phyloP scores from a whole-genome alignment of 1,140 invertebrate genomes.

The Episyrphus balteatus region DNA sequence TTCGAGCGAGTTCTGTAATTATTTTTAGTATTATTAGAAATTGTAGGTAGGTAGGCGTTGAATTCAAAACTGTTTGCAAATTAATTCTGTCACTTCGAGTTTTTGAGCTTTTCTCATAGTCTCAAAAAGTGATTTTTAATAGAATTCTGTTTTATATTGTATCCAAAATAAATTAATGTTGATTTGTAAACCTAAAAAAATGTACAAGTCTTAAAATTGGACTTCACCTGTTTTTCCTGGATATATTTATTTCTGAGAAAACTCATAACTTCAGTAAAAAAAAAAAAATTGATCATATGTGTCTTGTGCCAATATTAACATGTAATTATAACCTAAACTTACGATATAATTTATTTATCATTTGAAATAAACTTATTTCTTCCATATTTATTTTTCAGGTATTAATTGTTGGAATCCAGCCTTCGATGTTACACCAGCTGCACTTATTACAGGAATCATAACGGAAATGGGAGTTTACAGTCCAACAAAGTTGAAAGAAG shows the following conservation, averaged over 20 bases:
- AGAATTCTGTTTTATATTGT: background rate
- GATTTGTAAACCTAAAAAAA: background rate
- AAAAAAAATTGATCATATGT: too few species aligned
- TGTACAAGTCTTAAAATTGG: background rate
- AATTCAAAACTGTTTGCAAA: too few species aligned
- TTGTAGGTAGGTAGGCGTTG: too few species aligned
- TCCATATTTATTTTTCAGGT: slow-evolving; percentile 43
- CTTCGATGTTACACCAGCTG: slow-evolving; percentile 95
- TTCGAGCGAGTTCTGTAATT: too few species aligned
- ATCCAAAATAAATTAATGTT: background rate
- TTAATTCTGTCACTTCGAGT: too few species aligned
- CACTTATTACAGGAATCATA: slow-evolving; percentile 88
- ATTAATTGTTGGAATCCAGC: slow-evolving; percentile 97
- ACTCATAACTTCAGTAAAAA: too few species aligned
- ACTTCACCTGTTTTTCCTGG: background rate
- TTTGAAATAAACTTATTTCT: background rate
- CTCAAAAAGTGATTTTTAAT: background rate
- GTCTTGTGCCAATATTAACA: too few species aligned
- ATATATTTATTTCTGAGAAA: too few species aligned
- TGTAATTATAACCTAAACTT: too few species aligned
- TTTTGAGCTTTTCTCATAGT: background rate
- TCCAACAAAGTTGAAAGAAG: slow-evolving; percentile 38
- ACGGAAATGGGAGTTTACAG: slow-evolving; percentile 84
- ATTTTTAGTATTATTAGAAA: too few species aligned
- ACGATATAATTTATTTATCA: background rate